phyloP scores from a whole-genome alignment of 2,888 invertebrate species.

The Silvanus unidentatus region DNA sequence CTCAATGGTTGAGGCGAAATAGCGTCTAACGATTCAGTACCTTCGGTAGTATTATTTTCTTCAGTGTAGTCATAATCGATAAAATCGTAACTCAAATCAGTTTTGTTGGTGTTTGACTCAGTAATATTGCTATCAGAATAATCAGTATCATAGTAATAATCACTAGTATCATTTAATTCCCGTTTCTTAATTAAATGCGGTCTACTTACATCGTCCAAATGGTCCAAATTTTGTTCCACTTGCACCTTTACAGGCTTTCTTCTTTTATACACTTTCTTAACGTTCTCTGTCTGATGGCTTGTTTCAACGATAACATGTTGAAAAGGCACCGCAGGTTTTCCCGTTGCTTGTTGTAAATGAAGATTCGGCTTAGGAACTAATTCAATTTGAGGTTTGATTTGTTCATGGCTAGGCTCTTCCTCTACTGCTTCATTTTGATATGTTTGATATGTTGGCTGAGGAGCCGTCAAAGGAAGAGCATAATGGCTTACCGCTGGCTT shows the following conservation, averaged over 20 bases:
- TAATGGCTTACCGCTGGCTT: slow-evolving; percentile 12
- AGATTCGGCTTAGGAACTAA: too few relatives aligned
- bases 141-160: not conserved
- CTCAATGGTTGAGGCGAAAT: slow-evolving; percentile 10
- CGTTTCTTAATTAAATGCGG: slow-evolving; percentile 9
- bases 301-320: slow-evolving; percentile 17
- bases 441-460: slow-evolving; percentile 6
- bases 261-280: slow-evolving; percentile 8
- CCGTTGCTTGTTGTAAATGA: too few relatives aligned
- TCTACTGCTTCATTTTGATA: slow-evolving; percentile 5
- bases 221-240: too few relatives aligned
- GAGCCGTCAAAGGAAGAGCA: not conserved
- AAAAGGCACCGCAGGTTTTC: slow-evolving; percentile 9
- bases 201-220: slow-evolving; percentile 14
- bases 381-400: not conserved
- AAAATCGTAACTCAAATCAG: slow-evolving; percentile 8
- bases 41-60: not conserved
- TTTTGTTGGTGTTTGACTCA: not conserved
- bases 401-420: slow-evolving; percentile 7
- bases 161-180: not conserved
- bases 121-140: slow-evolving; percentile 7
- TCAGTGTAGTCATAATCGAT: slow-evolving; percentile 6
- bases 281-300: slow-evolving; percentile 9
- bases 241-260: too few relatives aligned
- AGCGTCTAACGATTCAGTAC: slow-evolving; percentile 13